Percentiles rank a stretch among this genome's conserved stretches.
phyloP scores from a whole-genome alignment of 1,140 invertebrate species.

The Nautilus pompilius region DNA sequence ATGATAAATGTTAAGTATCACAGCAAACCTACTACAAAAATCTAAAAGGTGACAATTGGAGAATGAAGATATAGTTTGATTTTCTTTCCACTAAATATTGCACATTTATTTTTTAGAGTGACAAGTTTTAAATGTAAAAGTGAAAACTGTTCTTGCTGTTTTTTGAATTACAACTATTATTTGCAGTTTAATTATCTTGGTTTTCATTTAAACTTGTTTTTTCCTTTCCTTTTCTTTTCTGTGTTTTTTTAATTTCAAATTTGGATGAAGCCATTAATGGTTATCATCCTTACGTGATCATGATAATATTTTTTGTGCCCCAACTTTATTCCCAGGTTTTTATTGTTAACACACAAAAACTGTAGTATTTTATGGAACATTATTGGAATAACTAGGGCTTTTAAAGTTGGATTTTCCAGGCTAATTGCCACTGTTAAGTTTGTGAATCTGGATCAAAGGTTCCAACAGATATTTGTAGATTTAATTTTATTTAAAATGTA shows the following conservation, averaged over 20 bases:
- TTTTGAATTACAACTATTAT: neutral
- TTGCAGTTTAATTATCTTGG: neutral
- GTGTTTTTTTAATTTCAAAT: neutral
- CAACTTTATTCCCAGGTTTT: neutral
- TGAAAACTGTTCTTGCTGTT: neutral
- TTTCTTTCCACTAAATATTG: neutral
- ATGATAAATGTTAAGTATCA: neutral
- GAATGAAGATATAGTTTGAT: neutral
- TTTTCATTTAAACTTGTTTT: neutral
- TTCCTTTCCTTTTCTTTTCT: neutral
- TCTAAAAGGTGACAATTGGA: neutral
- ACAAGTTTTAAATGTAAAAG: too few relatives aligned
- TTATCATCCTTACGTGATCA: neutral
- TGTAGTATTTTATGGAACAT: too few relatives aligned
- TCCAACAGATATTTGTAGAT: too few relatives aligned
- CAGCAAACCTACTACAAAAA: neutral
- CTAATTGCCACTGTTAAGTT: too few relatives aligned
- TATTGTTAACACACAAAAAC: neutral
- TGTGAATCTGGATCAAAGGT: too few relatives aligned
- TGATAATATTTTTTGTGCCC: neutral
- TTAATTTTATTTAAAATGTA: too few relatives aligned
- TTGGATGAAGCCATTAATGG: neutral
- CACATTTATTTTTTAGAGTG: too few relatives aligned
- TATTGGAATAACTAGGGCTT: too few relatives aligned
- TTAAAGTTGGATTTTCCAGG: too few relatives aligned